A percentile compares a stretch with the other conserved stretches of the same genome.
These are phyloP conservation scores for Pavo muticus DNA, from an alignment of 2,113 vertebrate genomes.

Conservation along the genomic window DNA sequence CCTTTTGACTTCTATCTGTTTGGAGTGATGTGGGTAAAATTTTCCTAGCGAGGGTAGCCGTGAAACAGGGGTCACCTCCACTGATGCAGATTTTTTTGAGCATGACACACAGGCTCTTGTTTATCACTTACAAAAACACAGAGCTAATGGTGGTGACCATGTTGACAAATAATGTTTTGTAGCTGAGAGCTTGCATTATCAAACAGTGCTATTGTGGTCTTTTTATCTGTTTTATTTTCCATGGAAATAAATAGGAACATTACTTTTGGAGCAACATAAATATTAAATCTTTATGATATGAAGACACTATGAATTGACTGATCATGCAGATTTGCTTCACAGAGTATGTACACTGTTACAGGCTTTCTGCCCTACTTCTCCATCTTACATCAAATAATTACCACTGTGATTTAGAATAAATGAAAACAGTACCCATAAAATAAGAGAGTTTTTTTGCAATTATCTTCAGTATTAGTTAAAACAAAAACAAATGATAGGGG, in stretches of 20 bases:
- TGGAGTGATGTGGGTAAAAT: too few relatives aligned
- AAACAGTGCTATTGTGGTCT: too few relatives aligned
- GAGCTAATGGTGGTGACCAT: neutral
- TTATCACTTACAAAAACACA: too few relatives aligned
- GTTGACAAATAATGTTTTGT: neutral
- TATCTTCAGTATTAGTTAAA: neutral
- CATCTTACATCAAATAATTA: slow-evolving; percentile 14
- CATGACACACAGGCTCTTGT: too few relatives aligned
- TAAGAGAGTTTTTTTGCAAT: neutral
- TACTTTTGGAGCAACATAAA: neutral
- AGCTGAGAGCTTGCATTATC: too few relatives aligned
- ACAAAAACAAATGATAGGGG: neutral
- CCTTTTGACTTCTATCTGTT: too few relatives aligned
- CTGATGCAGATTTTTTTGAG: too few relatives aligned
- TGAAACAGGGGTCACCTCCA: too few relatives aligned
- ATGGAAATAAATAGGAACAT: too few relatives aligned
- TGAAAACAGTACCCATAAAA: neutral
- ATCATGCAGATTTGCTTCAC: neutral
- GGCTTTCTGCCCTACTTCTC: neutral
- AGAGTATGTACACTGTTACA: neutral
- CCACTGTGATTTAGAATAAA: neutral
- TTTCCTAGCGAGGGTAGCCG: too few relatives aligned
- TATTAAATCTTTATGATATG: neutral
- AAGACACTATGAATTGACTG: neutral
- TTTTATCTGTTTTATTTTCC: too few relatives aligned